Conservation (phyloP, 2,797 vertebrate genomes). For the Myotis vivesi region DNA sequence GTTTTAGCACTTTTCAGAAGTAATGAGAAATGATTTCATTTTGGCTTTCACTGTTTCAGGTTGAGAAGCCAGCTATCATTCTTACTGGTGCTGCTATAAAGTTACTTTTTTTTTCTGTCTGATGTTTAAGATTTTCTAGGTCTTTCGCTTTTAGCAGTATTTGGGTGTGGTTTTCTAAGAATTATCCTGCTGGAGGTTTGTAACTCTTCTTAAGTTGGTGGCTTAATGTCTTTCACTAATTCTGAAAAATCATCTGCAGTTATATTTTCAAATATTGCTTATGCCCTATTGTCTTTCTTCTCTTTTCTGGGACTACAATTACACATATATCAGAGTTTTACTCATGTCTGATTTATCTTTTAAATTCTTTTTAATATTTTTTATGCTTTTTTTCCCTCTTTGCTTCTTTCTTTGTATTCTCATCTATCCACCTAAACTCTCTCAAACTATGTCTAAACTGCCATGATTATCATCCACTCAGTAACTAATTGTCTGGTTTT, state of each 20-base stretch:
- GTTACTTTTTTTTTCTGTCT: background rate
- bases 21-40: background rate
- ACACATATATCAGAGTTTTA: background rate
- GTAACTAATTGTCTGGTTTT: background rate
- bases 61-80: background rate
- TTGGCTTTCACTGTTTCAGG: background rate
- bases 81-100: background rate
- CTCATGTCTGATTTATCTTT: background rate
- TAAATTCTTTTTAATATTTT: background rate
- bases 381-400: background rate
- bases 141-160: background rate
- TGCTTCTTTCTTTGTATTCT: background rate
- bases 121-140: background rate
- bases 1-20: background rate
- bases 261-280: background rate
- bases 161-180: background rate
- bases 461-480: background rate
- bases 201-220: background rate
- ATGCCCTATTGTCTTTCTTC: background rate
- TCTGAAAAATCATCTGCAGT: background rate
- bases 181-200: background rate
- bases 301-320: background rate
- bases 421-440: background rate
- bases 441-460: background rate
- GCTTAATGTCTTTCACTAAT: background rate